phyloP scores from a whole-genome alignment of 2,797 vertebrate species.

The Pristis pectinata region DNA sequence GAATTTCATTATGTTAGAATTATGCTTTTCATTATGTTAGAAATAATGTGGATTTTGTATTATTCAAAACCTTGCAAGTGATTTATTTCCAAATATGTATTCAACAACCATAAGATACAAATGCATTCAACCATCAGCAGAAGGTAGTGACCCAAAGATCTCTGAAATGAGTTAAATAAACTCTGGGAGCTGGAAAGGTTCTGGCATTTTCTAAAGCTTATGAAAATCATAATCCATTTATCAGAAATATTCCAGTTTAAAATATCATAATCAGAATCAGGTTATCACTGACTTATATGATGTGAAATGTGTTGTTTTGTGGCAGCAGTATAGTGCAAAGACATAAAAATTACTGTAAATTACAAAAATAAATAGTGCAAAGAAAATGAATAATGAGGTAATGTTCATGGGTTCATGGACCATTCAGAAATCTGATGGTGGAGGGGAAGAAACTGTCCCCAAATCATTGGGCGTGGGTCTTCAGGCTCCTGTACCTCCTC shows the following conservation, averaged over 20 bases:
- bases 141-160: not conserved
- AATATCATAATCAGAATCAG: no score
- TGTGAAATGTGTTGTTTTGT: no score
- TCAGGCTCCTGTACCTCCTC: no score
- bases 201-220: constrained; percentile 14
- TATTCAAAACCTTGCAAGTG: not conserved
- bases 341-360: no score
- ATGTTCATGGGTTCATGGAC: no score
- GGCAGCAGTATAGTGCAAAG: no score
- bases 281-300: no score
- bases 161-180: constrained; percentile 4
- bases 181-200: not conserved
- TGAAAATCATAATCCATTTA: constrained; percentile 23
- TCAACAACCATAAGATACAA: not conserved
- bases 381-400: no score
- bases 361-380: no score
- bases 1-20: not conserved
- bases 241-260: not conserved
- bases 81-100: not conserved
- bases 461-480: no score
- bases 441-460: no score
- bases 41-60: not conserved
- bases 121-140: not conserved
- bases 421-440: no score
- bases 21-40: not conserved